These are phyloP conservation scores for Cairina moschata DNA, from an alignment of 2,113 vertebrate genomes.

Conservation along the genomic window DNA sequence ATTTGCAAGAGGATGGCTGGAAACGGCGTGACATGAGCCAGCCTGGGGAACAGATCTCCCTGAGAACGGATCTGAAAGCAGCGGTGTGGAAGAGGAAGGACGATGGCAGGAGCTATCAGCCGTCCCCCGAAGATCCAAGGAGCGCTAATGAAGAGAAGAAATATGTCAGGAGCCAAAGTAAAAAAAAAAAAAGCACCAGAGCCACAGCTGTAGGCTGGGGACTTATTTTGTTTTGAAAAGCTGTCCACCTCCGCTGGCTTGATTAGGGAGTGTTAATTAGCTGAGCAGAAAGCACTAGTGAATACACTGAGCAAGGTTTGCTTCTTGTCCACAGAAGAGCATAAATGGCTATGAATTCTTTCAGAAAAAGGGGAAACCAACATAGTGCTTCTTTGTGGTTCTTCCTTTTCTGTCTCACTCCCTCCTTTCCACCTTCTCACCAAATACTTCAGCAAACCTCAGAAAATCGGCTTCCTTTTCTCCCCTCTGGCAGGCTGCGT, in stretches of 20 bases:
- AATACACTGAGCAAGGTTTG: background rate
- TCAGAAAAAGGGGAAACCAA: background rate
- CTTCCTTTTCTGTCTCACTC: background rate
- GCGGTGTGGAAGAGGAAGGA: background rate
- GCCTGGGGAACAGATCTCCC: background rate
- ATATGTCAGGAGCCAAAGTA: background rate
- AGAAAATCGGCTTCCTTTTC: background rate
- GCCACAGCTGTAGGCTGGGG: background rate
- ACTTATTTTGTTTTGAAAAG: background rate
- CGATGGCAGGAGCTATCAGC: background rate
- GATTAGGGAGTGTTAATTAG: constrained; percentile 20
- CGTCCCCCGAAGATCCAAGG: background rate
- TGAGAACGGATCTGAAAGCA: background rate
- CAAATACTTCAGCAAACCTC: background rate
- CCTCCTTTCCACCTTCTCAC: background rate
- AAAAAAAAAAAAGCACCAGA: background rate
- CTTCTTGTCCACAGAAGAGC: background rate
- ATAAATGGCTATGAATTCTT: background rate
- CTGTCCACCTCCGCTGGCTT: background rate
- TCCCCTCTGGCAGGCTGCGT: background rate
- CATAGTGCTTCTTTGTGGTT: fast-evolving
- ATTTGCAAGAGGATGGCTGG: background rate
- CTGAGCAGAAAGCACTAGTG: background rate
- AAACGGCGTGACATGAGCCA: background rate
- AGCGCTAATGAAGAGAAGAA: background rate